These are phyloP conservation scores for Neodon shergylaensis DNA, from an alignment of 2,113 vertebrate genomes.

Conservation along the genomic window DNA sequence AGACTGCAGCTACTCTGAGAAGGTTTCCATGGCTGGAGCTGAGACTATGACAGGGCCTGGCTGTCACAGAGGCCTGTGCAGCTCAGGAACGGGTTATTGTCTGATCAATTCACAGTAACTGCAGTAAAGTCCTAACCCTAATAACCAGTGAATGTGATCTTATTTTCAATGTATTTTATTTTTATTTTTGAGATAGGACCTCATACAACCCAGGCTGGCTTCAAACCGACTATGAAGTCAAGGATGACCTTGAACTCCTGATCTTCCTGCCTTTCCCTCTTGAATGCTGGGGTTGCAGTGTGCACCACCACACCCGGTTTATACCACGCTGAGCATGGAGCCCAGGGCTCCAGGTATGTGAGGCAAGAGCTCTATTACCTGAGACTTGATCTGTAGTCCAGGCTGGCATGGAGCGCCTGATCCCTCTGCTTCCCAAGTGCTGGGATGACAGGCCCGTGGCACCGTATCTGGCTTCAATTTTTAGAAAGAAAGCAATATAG, in stretches of 20 bases:
- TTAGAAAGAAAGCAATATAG: neutral
- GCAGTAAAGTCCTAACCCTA: neutral
- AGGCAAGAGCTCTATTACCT: neutral
- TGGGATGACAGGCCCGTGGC: neutral
- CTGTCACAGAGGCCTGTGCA: neutral
- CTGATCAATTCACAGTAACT: neutral
- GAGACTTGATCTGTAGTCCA: neutral
- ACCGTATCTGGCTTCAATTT: neutral
- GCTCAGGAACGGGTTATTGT: neutral
- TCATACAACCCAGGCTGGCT: neutral
- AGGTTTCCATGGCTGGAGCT: fast-evolving
- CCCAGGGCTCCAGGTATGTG: neutral
- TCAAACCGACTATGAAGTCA: neutral
- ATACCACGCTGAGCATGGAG: neutral
- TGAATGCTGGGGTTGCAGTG: neutral
- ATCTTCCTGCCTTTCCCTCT: neutral
- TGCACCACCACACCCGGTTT: neutral
- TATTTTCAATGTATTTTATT: neutral
- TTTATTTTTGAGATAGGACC: neutral
- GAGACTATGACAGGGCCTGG: neutral
- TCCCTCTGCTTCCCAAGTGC: neutral
- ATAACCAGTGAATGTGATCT: neutral
- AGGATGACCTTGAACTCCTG: neutral
- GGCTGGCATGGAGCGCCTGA: neutral
- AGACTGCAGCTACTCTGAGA: neutral